Evolutionary conservation across 2,113 vertebrate genomes (phyloP).

Genomic region (Setophaga kirtlandii): DNA sequence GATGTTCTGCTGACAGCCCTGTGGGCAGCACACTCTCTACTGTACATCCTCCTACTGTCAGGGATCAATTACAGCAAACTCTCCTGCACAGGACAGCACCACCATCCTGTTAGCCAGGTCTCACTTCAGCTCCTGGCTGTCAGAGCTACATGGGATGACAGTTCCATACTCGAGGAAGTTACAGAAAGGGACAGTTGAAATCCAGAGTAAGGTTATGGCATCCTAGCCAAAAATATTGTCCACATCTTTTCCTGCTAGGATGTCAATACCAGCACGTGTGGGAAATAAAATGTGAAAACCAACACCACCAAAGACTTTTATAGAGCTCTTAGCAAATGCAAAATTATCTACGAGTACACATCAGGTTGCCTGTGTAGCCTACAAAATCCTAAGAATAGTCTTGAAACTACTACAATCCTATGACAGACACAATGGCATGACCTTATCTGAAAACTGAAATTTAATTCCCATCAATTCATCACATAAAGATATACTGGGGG

Average conservation of each 20-base stretch:
- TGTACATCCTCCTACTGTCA: not conserved
- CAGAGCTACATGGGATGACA: not conserved
- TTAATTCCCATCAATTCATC: not conserved
- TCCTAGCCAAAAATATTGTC: not conserved
- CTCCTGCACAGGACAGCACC: not conserved
- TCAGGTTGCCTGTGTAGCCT: not conserved
- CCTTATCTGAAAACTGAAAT: not conserved
- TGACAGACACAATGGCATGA: not conserved
- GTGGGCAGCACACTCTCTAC: not conserved
- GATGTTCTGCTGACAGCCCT: not conserved
- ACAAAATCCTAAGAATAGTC: not conserved
- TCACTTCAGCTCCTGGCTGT: not conserved
- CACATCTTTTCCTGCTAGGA: not conserved
- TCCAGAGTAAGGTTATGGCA: not conserved
- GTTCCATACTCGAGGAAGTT: not conserved
- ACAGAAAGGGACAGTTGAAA: not conserved
- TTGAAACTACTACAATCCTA: not conserved
- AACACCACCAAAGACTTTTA: not conserved
- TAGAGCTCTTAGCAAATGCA: not conserved
- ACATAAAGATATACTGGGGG: not conserved
- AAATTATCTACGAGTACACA: not conserved
- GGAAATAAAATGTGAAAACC: not conserved
- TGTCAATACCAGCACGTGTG: fast-evolving
- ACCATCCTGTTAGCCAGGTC: not conserved
- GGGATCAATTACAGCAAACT: not conserved